Evolutionary conservation across 1,140 invertebrate species (phyloP), one percentile per base, ranked within the genome.

Genomic region (Hycleus cichorii): DNA sequence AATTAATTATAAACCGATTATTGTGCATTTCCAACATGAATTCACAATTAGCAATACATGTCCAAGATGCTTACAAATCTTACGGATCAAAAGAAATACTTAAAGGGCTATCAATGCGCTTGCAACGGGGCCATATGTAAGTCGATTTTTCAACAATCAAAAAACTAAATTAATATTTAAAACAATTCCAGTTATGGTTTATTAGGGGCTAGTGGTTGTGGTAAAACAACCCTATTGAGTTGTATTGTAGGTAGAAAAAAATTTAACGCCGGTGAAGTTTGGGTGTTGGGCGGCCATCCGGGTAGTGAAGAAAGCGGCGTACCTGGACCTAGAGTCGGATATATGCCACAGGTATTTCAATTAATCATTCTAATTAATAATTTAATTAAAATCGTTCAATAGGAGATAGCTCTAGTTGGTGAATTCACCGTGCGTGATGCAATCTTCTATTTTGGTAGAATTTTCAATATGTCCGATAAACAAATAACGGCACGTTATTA

Each of bases 401-500:
- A 95, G 81, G 91, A 95, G 57, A 87, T 95, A 53, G 90, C 91
- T 0, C 71, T 97, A 12, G 90, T 92, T 10, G 81, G 81, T 6
- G 91, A 96, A 70, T 93, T 97, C 72, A 87, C 88, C 1, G 88
- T 94, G 0, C 82, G 83, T 46, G 90, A 91, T 61, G 91, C 91
- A 0, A 77, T 97, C 2, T 84, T 83, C 57, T 97, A 92, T 74
- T 97, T 96, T 74, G 93, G 93, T 0, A 77, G 87, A 12, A 85
- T 97, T 47, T 90, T 92, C 68, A 86, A 88, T 6, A 84, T 97
- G 80, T 76, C 78, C 0, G 75, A 80, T 4, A 65, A 76, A 3
- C 75, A 78, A 11, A 11, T 42, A 6, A 87, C 95, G 43, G 72
- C 78, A 39, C 77, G 88, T 62, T 88, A 84, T 59, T 73, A 78